These are phyloP conservation scores for Fistularia commersonii DNA, from an alignment of 2,797 vertebrate genomes.

Conservation along the genomic window DNA sequence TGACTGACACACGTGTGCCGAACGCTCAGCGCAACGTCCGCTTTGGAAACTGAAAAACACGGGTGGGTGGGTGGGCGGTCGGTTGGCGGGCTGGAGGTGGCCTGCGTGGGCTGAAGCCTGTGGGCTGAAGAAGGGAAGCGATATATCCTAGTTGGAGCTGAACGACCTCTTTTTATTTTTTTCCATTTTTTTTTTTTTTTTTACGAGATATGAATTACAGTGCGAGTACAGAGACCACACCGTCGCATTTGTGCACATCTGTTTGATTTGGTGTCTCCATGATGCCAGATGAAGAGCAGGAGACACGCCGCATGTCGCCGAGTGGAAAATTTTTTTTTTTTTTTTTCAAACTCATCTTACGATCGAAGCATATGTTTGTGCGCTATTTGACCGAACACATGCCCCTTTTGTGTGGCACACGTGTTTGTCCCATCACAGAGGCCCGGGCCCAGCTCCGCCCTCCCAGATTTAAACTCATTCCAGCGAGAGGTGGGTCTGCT, in stretches of 20 bases:
- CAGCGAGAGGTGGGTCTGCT: slow-evolving; percentile 37
- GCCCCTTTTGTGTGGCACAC: slow-evolving; percentile 58
- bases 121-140: slow-evolving; percentile 55
- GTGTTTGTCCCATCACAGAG: slow-evolving; percentile 45
- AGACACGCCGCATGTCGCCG: not conserved
- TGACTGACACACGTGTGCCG: slow-evolving; percentile 39
- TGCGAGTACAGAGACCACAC: no score
- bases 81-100: slow-evolving; percentile 53
- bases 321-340: no score
- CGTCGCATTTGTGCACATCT: no score
- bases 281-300: no score
- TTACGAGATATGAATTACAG: no score
- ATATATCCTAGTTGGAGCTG: slow-evolving; percentile 45
- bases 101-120: slow-evolving; percentile 49
- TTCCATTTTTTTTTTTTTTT: no score
- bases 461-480: slow-evolving; percentile 53
- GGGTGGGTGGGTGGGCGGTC: slow-evolving; percentile 45
- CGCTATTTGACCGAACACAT: slow-evolving; percentile 49
- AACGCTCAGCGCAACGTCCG: slow-evolving; percentile 19
- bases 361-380: slow-evolving; percentile 6
- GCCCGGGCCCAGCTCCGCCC: slow-evolving; percentile 33
- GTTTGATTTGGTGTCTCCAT: no score
- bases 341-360: no score
- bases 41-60: slow-evolving; percentile 51
- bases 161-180: slow-evolving; percentile 40